phyloP scores from a whole-genome alignment of 2,113 vertebrate genomes.

The Ammodytes marinus region DNA sequence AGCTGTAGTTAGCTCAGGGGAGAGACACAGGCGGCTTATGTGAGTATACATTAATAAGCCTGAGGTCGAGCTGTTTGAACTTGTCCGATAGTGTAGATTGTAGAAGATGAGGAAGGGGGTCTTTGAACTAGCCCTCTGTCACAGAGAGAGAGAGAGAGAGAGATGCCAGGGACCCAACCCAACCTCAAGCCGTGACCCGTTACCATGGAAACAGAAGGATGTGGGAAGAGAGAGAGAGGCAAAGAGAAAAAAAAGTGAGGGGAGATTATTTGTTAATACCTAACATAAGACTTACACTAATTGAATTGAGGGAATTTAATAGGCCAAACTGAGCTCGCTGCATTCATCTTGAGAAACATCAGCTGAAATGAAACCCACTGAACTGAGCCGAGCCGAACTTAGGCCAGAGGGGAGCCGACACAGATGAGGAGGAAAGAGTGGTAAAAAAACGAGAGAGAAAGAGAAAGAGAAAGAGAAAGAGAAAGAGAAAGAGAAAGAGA shows the following conservation, averaged over 20 bases:
- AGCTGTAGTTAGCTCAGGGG: constrained; percentile 39
- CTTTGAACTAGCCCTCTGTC: constrained; percentile 24
- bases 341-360: constrained; percentile 30
- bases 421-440: constrained; percentile 9
- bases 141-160: constrained; percentile 8
- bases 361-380: constrained; percentile 40
- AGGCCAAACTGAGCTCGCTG: background rate
- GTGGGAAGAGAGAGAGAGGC: background rate
- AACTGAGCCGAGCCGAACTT: background rate
- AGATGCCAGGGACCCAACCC: constrained; percentile 12
- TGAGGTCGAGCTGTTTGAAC: constrained; percentile 48
- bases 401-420: constrained; percentile 26
- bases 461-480: constrained; percentile 12
- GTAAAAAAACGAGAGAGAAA: background rate
- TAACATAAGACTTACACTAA: constrained; percentile 12
- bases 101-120: constrained; percentile 12
- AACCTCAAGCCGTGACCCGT: constrained; percentile 40
- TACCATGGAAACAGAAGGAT: constrained; percentile 45
- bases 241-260: background rate
- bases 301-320: constrained; percentile 6
- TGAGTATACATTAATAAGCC: constrained; percentile 39
- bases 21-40: constrained; percentile 18
- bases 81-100: background rate
- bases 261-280: background rate
- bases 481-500: background rate